These are phyloP conservation scores for Bufotes viridis DNA, from an alignment of 2,797 vertebrate species.

Conservation along the genomic window DNA sequence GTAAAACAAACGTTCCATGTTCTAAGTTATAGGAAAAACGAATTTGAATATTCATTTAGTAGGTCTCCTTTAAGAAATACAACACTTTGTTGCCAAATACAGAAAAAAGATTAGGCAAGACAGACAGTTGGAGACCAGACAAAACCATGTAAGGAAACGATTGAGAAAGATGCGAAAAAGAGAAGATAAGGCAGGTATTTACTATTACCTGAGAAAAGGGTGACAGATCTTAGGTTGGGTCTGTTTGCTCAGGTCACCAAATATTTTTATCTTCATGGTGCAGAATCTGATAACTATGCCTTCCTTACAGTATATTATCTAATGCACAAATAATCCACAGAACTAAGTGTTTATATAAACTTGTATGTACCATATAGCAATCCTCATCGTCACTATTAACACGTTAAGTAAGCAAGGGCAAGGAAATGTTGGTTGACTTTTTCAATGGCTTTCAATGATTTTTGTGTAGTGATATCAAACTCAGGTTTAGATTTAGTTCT, in stretches of 20 bases:
- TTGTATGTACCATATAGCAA: neutral
- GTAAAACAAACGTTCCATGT: neutral
- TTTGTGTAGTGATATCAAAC: too few species aligned
- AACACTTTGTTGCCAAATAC: constrained; percentile 20
- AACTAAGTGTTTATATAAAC: neutral
- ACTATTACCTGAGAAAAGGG: constrained; percentile 3
- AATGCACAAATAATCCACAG: neutral
- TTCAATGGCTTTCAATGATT: too few species aligned
- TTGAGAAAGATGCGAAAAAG: neutral
- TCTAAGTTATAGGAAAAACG: neutral
- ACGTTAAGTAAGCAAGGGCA: too few species aligned
- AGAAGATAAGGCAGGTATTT: constrained; percentile 18
- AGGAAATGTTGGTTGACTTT: too few species aligned
- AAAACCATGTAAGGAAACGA: constrained; percentile 24
- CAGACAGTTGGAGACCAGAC: constrained; percentile 22
- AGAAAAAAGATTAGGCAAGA: constrained; percentile 29
- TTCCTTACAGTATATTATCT: neutral
- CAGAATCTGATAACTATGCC: neutral
- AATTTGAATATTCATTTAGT: neutral
- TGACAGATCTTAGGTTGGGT: neutral
- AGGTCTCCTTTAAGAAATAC: constrained; percentile 6
- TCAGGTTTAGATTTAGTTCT: too few species aligned
- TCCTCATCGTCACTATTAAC: too few species aligned
- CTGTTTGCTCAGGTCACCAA: neutral
- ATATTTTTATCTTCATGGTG: neutral